These are phyloP conservation scores for Isotomurus palustris DNA, from an alignment of 2,888 invertebrate species.

Conservation along the genomic window DNA sequence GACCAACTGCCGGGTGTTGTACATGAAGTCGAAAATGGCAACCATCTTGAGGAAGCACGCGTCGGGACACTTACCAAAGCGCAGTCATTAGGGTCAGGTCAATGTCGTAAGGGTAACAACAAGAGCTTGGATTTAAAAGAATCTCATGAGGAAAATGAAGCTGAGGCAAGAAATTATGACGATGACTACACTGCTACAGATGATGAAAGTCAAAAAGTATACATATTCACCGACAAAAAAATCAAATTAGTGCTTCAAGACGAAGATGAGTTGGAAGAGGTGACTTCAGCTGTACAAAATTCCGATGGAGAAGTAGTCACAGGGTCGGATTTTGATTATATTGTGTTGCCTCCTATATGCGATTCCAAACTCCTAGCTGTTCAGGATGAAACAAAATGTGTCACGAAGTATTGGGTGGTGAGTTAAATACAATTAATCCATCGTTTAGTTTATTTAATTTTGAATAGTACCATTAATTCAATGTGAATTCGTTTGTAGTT, in stretches of 20 bases:
- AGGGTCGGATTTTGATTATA: constrained; percentile 1
- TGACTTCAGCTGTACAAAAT: constrained; percentile 13
- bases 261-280: constrained; percentile 2
- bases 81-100: too few species aligned
- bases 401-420: constrained; percentile 43
- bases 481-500: too few species aligned
- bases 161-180: not conserved
- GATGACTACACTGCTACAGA: not conserved
- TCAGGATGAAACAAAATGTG: not conserved
- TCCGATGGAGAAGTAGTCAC: constrained; percentile 14
- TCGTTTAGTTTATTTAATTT: too few species aligned
- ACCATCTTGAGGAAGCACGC: too few species aligned
- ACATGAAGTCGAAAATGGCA: too few species aligned
- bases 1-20: too few species aligned
- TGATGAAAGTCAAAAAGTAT: not conserved
- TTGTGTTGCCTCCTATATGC: constrained; percentile 21
- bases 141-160: not conserved
- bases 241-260: not conserved
- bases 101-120: too few species aligned
- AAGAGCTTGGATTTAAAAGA: too few species aligned
- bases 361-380: not conserved
- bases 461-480: too few species aligned
- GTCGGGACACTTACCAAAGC: too few species aligned
- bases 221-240: constrained; percentile 4
- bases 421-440: too few species aligned